phyloP scores from a whole-genome alignment of 2,888 invertebrate species.

The Nemotelus nigrinus region DNA sequence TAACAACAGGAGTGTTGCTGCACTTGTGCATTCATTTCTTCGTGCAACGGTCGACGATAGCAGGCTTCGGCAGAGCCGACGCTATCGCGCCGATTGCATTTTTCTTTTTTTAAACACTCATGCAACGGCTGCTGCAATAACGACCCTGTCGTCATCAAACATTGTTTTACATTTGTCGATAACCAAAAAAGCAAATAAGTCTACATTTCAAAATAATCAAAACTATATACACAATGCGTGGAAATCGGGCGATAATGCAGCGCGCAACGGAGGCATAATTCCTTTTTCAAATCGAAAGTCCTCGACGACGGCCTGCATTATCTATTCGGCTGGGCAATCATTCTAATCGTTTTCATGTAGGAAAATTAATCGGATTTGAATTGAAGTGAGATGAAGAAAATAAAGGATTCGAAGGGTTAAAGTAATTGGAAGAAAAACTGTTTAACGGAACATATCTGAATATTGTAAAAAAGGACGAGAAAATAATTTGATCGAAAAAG shows the following conservation, averaged over 20 bases:
- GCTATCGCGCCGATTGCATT: constrained; percentile 29
- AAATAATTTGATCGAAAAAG: constrained; percentile 7
- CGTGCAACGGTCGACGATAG: constrained; percentile 15
- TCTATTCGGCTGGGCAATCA: constrained; percentile 4
- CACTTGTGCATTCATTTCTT: constrained; percentile 29
- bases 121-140: constrained; percentile 41
- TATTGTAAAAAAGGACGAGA: constrained; percentile 23
- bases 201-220: constrained; percentile 27
- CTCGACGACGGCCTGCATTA: constrained; percentile 12
- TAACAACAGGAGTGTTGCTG: constrained; percentile 42
- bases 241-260: constrained; percentile 33
- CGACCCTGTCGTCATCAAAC: constrained; percentile 39
- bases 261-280: constrained; percentile 9
- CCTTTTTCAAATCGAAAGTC: constrained; percentile 1
- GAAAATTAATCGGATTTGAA: constrained; percentile 30
- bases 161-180: constrained; percentile 3
- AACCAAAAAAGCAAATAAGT: constrained; percentile 30
- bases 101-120: constrained; percentile 24
- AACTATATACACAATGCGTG: constrained; percentile 40
- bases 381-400: constrained; percentile 44
- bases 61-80: constrained; percentile 13
- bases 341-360: constrained; percentile 20
- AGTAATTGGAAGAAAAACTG: constrained; percentile 42
- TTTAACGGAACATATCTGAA: constrained; percentile 12
- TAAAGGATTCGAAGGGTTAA: constrained; percentile 46